These are phyloP conservation scores for Ophion ellenae DNA, from an alignment of 2,888 invertebrate genomes.

Conservation along the genomic window DNA sequence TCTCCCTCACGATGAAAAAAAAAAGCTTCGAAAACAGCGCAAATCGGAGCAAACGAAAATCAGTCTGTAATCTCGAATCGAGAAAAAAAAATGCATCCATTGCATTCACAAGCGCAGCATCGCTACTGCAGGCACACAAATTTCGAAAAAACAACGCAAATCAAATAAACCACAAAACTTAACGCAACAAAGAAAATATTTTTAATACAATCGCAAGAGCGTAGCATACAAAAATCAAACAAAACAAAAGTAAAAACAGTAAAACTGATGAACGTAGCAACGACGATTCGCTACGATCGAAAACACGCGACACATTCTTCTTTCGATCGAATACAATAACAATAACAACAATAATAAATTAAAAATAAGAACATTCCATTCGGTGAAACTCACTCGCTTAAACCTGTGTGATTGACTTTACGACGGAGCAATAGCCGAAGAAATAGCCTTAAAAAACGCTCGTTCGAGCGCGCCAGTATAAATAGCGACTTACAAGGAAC, in stretches of 20 bases:
- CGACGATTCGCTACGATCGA: constrained; percentile 5
- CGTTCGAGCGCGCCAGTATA: constrained; percentile 24
- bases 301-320: constrained; percentile 14
- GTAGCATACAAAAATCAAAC: constrained; percentile 56
- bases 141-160: not conserved
- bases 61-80: constrained; percentile 44
- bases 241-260: constrained; percentile 34
- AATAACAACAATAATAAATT: constrained; percentile 26
- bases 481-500: constrained; percentile 3
- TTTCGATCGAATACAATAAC: constrained; percentile 26
- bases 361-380: constrained; percentile 31
- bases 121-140: not conserved
- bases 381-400: constrained; percentile 11
- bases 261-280: constrained; percentile 29
- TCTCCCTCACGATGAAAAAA: too few relatives aligned
- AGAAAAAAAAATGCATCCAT: not conserved
- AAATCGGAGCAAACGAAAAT: constrained; percentile 36
- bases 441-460: constrained; percentile 35
- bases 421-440: constrained; percentile 23
- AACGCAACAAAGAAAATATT: constrained; percentile 58
- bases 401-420: constrained; percentile 25
- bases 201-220: constrained; percentile 49
- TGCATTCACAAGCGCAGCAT: not conserved
- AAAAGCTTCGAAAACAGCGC: not conserved
- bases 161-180: constrained; percentile 28